Conservation (phyloP, 2,113 vertebrate species). For the Mormyrus iriodes region DNA sequence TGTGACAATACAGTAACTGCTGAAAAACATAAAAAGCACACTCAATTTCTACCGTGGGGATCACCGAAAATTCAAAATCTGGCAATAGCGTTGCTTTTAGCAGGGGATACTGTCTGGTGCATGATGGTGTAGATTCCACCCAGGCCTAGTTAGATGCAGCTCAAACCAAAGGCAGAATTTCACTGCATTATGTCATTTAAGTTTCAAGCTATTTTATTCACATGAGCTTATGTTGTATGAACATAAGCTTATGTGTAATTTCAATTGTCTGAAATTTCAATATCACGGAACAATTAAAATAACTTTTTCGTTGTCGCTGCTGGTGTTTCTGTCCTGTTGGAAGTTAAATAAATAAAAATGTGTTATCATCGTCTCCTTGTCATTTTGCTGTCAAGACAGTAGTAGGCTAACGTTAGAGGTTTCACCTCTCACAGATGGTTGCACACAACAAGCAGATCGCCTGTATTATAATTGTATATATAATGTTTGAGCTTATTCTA, state of each 20-base stretch:
- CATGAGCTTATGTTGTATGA: background rate
- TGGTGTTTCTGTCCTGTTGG: background rate
- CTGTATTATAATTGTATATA: background rate
- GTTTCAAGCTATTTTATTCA: background rate
- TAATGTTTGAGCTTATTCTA: background rate
- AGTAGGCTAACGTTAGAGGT: background rate
- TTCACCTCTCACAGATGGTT: background rate
- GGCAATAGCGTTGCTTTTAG: background rate
- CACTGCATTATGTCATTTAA: background rate
- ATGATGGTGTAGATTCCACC: background rate
- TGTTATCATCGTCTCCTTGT: background rate
- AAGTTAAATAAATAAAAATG: background rate
- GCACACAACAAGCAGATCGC: background rate
- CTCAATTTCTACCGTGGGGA: background rate
- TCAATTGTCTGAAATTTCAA: background rate
- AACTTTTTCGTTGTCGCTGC: background rate
- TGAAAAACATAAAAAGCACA: background rate
- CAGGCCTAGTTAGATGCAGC: background rate
- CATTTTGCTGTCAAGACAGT: background rate
- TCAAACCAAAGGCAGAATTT: background rate
- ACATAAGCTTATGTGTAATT: background rate
- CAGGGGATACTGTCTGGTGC: background rate
- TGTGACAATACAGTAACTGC: background rate
- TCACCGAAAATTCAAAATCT: background rate
- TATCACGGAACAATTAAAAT: background rate